Percentiles rank a stretch among this genome's conserved stretches.
Conservation (phyloP, 1,140 invertebrate species). For the Metopolophium dirhodum region DNA sequence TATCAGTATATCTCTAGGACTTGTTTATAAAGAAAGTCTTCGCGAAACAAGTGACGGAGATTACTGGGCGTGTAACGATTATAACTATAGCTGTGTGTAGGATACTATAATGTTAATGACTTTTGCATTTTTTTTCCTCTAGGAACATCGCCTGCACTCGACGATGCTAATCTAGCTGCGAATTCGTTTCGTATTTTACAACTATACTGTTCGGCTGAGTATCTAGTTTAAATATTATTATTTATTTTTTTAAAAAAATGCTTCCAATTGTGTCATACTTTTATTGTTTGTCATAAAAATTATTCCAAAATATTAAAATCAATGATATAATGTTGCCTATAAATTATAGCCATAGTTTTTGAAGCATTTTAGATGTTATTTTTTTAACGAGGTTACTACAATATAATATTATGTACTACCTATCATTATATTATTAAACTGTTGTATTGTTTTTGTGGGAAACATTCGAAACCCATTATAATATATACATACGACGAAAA, state of each 20-base stretch:
- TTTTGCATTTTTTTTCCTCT: neutral
- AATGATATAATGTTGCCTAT: neutral
- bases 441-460: neutral
- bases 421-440: too few species aligned
- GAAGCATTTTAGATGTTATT: neutral
- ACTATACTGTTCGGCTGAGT: neutral
- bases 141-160: neutral
- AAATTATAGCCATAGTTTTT: neutral
- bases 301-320: neutral
- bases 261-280: neutral
- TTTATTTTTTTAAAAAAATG: neutral
- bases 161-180: neutral
- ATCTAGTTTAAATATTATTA: neutral
- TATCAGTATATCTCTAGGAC: too few species aligned
- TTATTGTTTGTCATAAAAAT: neutral
- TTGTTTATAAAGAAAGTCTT: neutral
- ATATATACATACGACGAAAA: neutral
- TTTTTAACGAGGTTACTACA: neutral
- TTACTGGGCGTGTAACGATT: neutral
- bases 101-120: neutral
- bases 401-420: too few species aligned
- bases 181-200: neutral
- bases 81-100: neutral
- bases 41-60: neutral
- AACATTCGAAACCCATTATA: neutral